Evolutionary conservation across 2,888 invertebrate genomes (phyloP), one percentile per base, ranked within the genome.

Genomic region (Sipha maydis): DNA sequence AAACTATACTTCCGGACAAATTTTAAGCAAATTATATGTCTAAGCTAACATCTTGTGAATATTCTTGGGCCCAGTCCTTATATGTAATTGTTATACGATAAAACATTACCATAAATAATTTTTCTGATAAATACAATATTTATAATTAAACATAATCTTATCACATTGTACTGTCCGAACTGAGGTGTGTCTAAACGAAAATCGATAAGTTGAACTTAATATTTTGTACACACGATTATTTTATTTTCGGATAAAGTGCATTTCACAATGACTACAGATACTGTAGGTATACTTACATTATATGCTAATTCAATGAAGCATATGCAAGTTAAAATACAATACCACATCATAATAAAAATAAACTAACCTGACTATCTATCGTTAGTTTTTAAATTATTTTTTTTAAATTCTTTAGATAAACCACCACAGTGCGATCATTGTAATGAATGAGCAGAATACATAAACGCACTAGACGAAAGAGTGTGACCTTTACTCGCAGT

Each of bases 401-500:
- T n/a, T 11, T 7, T 61, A 25, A 69, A 73, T 84, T 83, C 83
- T 38, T 75, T 25, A 61, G 25, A 75, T n/a, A 75, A 41, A 38
- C 28, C n/a, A 3, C 28, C 38, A 28, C 48, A 48, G 41, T 41
- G 41, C 34, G 21, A 3, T 41, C 31, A 56, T 61, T 76, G 41
- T 28, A 61, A 76, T 76, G 14, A 56, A 21, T 61, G 1, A 28
- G 25, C 41, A 41, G 61, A 76, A 76, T 48, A 28, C 21, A 76
- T 28, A 56, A 28, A 25, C 69, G 61, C 25, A 61, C 28, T 28
- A 28, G 69, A 75, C 75, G 38, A 61, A 84, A 84, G 76, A n/a
- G 61, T 76, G 84, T 84, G 76, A 84, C 84, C 75, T 84, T 84
- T 84, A 76, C 56, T 41, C 34, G 61, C 14, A 28, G 61, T 61